Conservation (phyloP, 2,888 invertebrate genomes). For the Spatulosminthurus flaviceps region DNA sequence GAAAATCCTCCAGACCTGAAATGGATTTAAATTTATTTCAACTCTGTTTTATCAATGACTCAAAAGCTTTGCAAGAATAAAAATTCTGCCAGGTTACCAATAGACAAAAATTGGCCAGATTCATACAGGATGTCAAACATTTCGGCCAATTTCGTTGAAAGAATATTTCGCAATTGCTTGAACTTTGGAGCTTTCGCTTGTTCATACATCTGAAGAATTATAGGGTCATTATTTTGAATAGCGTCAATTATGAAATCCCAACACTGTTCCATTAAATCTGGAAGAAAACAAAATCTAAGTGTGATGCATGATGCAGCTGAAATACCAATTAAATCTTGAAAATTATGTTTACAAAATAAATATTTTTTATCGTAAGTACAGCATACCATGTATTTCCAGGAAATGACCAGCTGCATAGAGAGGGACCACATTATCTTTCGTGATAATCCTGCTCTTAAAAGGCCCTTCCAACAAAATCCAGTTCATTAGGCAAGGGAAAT, state of each 20-base stretch:
- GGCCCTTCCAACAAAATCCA: slow-evolving; percentile 59
- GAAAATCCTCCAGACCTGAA: slow-evolving; percentile 55
- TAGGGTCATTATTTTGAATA: slow-evolving; percentile 53
- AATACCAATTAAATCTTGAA: neutral
- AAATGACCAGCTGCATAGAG: slow-evolving; percentile 53
- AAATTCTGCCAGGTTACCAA: slow-evolving; percentile 50
- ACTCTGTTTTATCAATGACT: too few species aligned
- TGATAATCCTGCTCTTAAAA: slow-evolving; percentile 46
- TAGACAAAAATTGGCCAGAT: slow-evolving; percentile 52
- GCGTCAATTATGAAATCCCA: slow-evolving; percentile 52
- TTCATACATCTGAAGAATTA: slow-evolving; percentile 56
- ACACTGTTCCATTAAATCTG: slow-evolving; percentile 56
- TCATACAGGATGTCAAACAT: slow-evolving; percentile 56
- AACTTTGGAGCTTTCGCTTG: slow-evolving; percentile 47
- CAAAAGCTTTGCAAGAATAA: slow-evolving; percentile 37
- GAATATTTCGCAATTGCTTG: slow-evolving; percentile 51
- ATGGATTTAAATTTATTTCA: neutral
- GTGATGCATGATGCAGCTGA: neutral
- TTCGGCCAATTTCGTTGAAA: slow-evolving; percentile 53
- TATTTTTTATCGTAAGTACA: neutral
- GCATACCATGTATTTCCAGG: slow-evolving; percentile 52
- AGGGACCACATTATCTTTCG: slow-evolving; percentile 53
- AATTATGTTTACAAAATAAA: neutral
- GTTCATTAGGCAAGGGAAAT: slow-evolving; percentile 59
- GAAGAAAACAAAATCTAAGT: too few species aligned